Base-by-base conservation (phyloP, 2,888 invertebrate genomes). In the Leptinotarsa peninsularis region DNA sequence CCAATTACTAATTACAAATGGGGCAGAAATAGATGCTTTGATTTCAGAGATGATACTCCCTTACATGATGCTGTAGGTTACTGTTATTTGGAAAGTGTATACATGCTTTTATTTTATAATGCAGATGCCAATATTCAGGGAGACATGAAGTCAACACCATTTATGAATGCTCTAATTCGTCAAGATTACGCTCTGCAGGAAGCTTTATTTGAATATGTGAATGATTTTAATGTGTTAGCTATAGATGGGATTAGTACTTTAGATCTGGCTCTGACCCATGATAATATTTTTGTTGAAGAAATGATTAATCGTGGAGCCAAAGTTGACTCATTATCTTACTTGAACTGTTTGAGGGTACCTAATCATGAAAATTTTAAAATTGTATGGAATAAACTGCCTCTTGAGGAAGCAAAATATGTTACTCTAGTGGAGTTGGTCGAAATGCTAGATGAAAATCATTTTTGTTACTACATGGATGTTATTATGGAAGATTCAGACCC, bases 81-180 rank as follows among this genome's bases (percentile, higher is more conserved):
- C 17, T 71, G 68, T 21, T 79, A 76, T 72, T 54, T 82, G 13
- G 83, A 85, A 76, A 76, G 80, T 23, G 80, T 85, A 21, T 83
- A 82, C 71, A 82, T 84, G 83, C 72, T 86, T 43, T 75, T 86
- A 5, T 85, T 82, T 79, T 83, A 83, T 67, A 79, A 80, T 75
- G 84, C 85, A n/a, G 85, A 85, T 77, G 71, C 66, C 13, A 79
- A 82, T 67, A 71, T 75, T 27, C 33, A 54, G 23, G 78, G 80
- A 33, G 79, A 76, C 23, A 78, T 81, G 66, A 67, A 77, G 74
- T 73, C 81, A 21, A 84, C 83, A 18, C 83, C 85, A 14, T 83
- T 85, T 66, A 82, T 84, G 82, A 79, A 81, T 58, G 81, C 84
- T 4, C 49, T 84, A 21, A 77, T 80, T 50, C 7, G 33, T 7